Base-by-base conservation (phyloP, 2,113 vertebrate genomes). In the Gorsachius goisagi region DNA sequence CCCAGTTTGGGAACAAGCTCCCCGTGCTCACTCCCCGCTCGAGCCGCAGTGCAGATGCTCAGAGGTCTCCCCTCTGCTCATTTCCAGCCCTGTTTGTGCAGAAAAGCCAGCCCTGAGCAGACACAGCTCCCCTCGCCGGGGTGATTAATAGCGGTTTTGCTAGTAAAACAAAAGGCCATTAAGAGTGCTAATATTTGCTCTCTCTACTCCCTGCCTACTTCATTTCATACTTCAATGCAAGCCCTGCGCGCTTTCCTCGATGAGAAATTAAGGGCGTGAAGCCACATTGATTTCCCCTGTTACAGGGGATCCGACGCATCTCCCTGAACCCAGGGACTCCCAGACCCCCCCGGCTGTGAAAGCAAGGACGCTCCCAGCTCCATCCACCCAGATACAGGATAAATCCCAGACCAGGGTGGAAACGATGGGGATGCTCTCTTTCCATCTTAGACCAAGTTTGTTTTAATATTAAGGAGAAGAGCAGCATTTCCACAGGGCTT, bases 121-220 rank as follows among this genome's bases (percentile, higher is more conserved):
- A 3, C 41, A 35, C 26, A 1, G 27, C 55, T 91, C 27, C 67
- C 80, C 90, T 85, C 30, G 0, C 27, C 1, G 4, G 59, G 78
- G 88, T 94, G 95, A 95, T 95, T 95, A 95, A 97, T 88, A 41
- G 79, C 8, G 1, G 59, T 37, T 92, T 76, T 67, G 67, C 90
- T 67, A 78, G 74, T 79, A 88, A 96, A 96, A 93, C 96, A 95
- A 91, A 91, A 91, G 79, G 50, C 95, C 94, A 96, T 96, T 96
- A 93, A 81, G 49, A 90, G 47, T 22, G 8, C 89, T 93, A 91
- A 86, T 94, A 96, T 96, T 96, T 96, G 93, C 73, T 93, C 84
- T 95, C 72, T 59, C 68, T 89, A 39, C 87, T 95, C 82, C 76
- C 92, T 93, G 67, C 82, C 85, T 90, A 39, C 93, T 95, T 90